Base-by-base conservation (phyloP, 1,140 invertebrate species). In the Lordiphosa collinella region DNA sequence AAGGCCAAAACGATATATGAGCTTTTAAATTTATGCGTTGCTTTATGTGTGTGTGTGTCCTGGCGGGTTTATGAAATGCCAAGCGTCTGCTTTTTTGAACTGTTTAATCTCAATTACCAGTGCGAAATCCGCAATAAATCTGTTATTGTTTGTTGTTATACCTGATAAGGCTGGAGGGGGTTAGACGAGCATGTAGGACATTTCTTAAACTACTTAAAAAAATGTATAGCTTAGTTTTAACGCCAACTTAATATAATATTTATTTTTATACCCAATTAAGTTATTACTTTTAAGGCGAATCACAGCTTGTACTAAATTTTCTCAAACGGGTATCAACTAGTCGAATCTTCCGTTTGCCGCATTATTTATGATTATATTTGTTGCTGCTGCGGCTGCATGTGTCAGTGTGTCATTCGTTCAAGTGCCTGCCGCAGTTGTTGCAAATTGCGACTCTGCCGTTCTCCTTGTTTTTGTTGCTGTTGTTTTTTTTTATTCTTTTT, bases 51-150 rank as follows among this genome's bases (percentile, higher is more conserved):
- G 16, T 12, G 22, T 36, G 11, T 32, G 44, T 51, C 48, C 53
- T 68, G 25, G 55, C 22, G 65, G 65, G 48, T 68, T 68, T 60
- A 68, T 68, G 54, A 80, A 80, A 80, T 76, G 57, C 61, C 75
- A 67, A 76, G 65, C 76, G 76, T 54, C 66, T 80, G 76, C 68
- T 80, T 80, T 70, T 82, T 80, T 70, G 55, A 76, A 80, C 66
- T 80, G 76, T 82, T 80, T 82, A 80, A 82, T 80, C 78, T 80
- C 78, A 80, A 80, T 80, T 80, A 80, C 76, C 71, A 80, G 76
- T 60, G 71, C 57, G 66, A 80, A 75, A 80, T 80, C 82, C 76
- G 71, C 76, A 75, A 80, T 82, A 80, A 82, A 80, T 80, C 70
- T 80, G 75, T 80, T 80, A 82, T 82, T 82, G 76, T 80, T 80